Conservation (phyloP, 2,113 vertebrate genomes). For the Parus major region DNA sequence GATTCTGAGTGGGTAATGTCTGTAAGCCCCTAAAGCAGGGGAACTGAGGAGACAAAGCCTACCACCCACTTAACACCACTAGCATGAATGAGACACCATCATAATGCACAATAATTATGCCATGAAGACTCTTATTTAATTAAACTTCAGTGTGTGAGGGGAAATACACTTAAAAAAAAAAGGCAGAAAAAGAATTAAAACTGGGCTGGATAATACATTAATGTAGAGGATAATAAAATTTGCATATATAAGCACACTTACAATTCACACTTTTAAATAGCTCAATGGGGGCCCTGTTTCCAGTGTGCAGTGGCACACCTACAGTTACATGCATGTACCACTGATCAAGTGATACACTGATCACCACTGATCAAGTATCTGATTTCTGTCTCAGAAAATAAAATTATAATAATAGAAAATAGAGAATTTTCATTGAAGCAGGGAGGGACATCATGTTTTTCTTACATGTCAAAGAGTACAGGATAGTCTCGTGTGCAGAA, state of each 20-base stretch:
- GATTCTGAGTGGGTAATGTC: background rate
- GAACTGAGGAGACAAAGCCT: background rate
- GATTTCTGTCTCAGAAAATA: background rate
- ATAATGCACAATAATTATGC: conserved; percentile 34
- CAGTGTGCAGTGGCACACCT: background rate
- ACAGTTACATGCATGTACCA: background rate
- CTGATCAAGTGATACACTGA: background rate
- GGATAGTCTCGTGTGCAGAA: background rate
- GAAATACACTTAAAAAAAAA: conserved; percentile 57
- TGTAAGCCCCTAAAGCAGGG: background rate
- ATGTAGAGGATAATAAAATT: conserved; percentile 42
- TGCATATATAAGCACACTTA: background rate
- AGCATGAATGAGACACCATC: background rate
- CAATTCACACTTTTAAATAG: conserved; percentile 53
- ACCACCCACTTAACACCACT: background rate
- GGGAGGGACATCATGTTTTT: background rate
- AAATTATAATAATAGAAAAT: background rate
- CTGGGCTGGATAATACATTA: conserved; percentile 32
- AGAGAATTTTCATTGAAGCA: background rate
- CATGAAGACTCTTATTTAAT: conserved; percentile 59
- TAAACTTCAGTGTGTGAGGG: conserved; percentile 39
- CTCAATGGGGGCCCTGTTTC: background rate
- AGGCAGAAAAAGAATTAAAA: conserved; percentile 47
- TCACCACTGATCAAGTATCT: background rate
- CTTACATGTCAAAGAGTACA: background rate